Conservation (phyloP, 2,888 invertebrate genomes). For the Caenorhabditis sinica region DNA sequence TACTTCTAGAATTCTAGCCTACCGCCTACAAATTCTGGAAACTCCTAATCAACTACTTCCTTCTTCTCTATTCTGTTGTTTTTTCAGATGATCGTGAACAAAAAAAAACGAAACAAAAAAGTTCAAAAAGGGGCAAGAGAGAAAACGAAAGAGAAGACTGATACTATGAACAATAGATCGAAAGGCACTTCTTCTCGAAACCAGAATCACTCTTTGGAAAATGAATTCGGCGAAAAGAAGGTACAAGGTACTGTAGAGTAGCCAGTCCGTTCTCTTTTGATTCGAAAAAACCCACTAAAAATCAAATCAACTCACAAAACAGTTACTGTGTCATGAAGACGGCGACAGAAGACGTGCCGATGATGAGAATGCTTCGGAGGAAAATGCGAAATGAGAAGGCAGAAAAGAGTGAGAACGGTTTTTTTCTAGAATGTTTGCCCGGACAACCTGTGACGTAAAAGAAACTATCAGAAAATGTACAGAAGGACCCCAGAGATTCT, state of each 20-base stretch:
- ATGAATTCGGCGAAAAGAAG: slow-evolving; percentile 48
- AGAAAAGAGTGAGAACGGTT: not conserved
- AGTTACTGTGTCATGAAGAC: slow-evolving; percentile 6
- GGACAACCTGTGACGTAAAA: slow-evolving; percentile 21
- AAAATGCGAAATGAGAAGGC: not conserved
- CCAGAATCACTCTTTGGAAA: slow-evolving; percentile 19
- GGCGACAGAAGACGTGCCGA: slow-evolving; percentile 11
- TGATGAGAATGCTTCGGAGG: not conserved
- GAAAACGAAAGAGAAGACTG: slow-evolving; percentile 19
- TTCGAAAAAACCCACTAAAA: not conserved
- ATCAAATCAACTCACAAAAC: slow-evolving; percentile 21
- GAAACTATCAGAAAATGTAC: not conserved
- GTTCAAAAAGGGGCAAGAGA: slow-evolving; percentile 6
- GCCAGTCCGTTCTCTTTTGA: not conserved
- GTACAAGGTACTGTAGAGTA: slow-evolving; percentile 30
- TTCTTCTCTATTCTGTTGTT: not conserved
- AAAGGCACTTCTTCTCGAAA: slow-evolving; percentile 25
- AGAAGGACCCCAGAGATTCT: not conserved
- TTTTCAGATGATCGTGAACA: not conserved
- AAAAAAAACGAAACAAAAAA: slow-evolving; percentile 26
- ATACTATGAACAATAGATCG: slow-evolving; percentile 38
- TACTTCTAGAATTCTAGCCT: too few species aligned
- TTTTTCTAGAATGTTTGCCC: not conserved
- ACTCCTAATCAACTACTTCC: not conserved
- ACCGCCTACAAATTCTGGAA: not conserved